Evolutionary conservation across 2,888 invertebrate species (phyloP).

Genomic region (Chironomus tentans): DNA sequence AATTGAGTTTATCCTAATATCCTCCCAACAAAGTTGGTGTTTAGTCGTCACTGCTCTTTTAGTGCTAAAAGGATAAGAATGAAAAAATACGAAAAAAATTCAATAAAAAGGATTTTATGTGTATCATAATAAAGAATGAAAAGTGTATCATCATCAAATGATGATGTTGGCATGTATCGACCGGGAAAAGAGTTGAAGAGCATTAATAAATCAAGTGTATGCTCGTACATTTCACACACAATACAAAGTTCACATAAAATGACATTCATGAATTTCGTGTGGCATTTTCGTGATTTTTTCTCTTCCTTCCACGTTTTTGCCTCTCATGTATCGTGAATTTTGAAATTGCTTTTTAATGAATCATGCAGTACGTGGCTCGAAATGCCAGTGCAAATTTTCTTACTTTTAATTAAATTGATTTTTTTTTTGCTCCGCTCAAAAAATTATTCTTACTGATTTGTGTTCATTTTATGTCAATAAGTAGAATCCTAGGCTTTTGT

Average conservation of each 20-base stretch:
- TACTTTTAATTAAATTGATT: no score
- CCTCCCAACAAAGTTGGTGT: background rate
- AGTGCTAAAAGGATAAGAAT: background rate
- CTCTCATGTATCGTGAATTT: no score
- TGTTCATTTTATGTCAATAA: no score
- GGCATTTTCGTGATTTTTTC: background rate
- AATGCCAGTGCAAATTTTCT: no score
- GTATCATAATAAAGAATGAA: conserved; percentile 1
- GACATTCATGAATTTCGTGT: background rate
- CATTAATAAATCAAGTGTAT: conserved; percentile 19
- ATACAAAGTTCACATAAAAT: background rate
- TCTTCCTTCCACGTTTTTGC: no score
- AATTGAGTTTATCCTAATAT: background rate
- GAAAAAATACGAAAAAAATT: background rate
- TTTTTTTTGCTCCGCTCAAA: no score
- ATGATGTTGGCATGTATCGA: conserved; percentile 9
- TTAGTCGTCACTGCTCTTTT: background rate
- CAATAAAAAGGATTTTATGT: conserved; percentile 4
- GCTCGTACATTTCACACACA: background rate
- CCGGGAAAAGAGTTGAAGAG: conserved; percentile 5
- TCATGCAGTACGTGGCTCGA: no score
- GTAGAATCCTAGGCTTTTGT: no score
- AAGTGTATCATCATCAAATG: conserved; percentile 18
- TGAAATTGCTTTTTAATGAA: no score
- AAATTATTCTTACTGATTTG: no score